These are phyloP conservation scores for Panagrolaimus sp. DNA, from an alignment of 1,140 invertebrate species.

Conservation along the genomic window DNA sequence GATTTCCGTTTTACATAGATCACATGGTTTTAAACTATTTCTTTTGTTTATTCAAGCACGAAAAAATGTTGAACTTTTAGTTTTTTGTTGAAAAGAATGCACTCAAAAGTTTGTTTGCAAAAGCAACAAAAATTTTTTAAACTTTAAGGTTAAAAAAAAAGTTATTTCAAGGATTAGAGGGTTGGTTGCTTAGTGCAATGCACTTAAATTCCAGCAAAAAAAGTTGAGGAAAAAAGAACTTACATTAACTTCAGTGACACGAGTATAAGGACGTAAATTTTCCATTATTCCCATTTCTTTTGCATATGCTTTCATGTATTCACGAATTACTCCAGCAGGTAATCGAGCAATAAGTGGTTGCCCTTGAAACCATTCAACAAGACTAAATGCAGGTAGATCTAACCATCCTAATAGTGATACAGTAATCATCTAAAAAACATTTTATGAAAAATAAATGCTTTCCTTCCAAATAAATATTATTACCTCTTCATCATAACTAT, in stretches of 20 bases:
- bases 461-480: background rate
- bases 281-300: constrained; percentile 27
- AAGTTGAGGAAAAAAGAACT: background rate
- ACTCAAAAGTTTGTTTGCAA: too few relatives aligned
- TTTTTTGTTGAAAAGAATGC: too few relatives aligned
- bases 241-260: constrained; percentile 21
- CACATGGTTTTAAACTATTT: too few relatives aligned
- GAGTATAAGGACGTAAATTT: constrained; percentile 24
- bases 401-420: constrained; percentile 48
- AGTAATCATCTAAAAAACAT: constrained; percentile 42
- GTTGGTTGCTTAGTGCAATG: too few relatives aligned
- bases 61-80: too few relatives aligned
- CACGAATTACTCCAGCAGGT: constrained; percentile 33
- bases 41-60: too few relatives aligned
- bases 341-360: constrained; percentile 30
- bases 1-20: too few relatives aligned
- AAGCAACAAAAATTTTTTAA: too few relatives aligned
- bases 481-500: constrained; percentile 50
- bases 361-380: constrained; percentile 38
- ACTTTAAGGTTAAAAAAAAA: too few relatives aligned
- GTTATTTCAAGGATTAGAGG: too few relatives aligned
- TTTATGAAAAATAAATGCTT: background rate
- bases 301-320: constrained; percentile 44
- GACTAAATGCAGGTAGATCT: constrained; percentile 49
- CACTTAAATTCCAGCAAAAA: too few relatives aligned